Conservation (phyloP, 2,888 invertebrate species). For the Melanostoma scalare region DNA sequence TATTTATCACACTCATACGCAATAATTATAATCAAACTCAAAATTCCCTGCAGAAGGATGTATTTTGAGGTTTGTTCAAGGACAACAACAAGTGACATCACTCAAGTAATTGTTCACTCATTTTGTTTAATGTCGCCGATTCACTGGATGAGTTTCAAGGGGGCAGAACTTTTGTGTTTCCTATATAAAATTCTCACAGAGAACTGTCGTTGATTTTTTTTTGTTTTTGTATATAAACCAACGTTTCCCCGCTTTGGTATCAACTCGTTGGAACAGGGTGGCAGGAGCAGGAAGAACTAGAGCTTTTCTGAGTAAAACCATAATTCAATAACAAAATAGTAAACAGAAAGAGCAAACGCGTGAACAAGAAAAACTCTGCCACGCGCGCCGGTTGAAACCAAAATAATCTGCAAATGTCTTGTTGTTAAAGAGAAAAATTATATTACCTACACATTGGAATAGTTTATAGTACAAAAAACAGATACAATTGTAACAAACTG, state of each 20-base stretch:
- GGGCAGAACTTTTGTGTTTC: conserved; percentile 22
- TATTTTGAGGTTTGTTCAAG: conserved; percentile 44
- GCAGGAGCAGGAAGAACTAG: background rate
- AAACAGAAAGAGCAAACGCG: conserved; percentile 29
- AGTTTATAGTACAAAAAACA: background rate
- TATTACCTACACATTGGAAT: background rate
- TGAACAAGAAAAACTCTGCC: conserved; percentile 10
- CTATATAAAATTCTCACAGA: conserved; percentile 14
- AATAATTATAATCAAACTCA: background rate
- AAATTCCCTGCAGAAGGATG: conserved; percentile 4
- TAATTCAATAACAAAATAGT: conserved; percentile 27
- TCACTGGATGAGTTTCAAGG: conserved; percentile 23
- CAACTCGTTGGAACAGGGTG: conserved; percentile 20
- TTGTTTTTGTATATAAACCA: conserved; percentile 20
- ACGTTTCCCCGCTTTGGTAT: background rate
- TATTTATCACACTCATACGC: background rate
- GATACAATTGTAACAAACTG: background rate
- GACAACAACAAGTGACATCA: conserved; percentile 31
- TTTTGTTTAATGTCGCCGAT: conserved; percentile 4
- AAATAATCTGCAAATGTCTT: conserved; percentile 47
- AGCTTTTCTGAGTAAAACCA: conserved; percentile 23
- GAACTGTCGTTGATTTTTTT: conserved; percentile 38
- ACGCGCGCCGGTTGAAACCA: conserved; percentile 38
- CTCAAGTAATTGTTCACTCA: background rate
- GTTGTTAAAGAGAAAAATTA: background rate